Percentiles rank a stretch among this genome's conserved stretches.
phyloP scores from a whole-genome alignment of 2,113 vertebrate genomes.

The Nanorana parkeri region DNA sequence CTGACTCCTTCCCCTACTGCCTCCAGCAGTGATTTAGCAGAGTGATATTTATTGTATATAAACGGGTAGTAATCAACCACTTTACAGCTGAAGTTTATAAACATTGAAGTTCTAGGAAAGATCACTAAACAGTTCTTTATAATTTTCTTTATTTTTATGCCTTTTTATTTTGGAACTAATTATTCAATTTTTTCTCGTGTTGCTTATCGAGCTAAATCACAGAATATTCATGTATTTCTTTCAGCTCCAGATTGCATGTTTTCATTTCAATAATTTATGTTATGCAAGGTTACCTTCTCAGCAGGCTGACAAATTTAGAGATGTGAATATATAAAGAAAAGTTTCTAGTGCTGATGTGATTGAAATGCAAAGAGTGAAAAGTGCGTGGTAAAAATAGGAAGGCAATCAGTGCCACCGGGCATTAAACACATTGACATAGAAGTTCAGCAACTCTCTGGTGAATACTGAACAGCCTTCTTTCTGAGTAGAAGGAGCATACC shows the following conservation, averaged over 20 bases:
- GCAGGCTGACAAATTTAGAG: constrained; percentile 58
- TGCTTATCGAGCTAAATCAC: neutral
- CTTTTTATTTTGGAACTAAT: neutral
- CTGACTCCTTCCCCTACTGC: too few species aligned
- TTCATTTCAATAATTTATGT: constrained; percentile 63
- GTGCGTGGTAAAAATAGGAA: constrained; percentile 83
- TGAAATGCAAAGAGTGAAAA: constrained; percentile 75
- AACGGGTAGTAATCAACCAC: neutral
- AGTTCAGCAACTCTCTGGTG: constrained; percentile 68
- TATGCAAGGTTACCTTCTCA: constrained; percentile 55
- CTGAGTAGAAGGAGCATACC: constrained; percentile 63
- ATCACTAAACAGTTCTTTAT: neutral
- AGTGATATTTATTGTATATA: neutral
- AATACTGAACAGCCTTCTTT: constrained; percentile 63
- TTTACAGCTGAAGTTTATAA: neutral
- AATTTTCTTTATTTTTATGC: neutral
- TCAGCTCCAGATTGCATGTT: constrained; percentile 59
- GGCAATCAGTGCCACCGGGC: constrained; percentile 75
- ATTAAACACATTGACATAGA: constrained; percentile 75
- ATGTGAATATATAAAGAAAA: constrained; percentile 50
- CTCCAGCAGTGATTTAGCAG: too few species aligned
- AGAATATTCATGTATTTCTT: constrained; percentile 49
- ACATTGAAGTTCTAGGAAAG: too few species aligned
- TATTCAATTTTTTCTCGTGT: neutral
- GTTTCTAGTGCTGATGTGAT: constrained; percentile 71